These are phyloP conservation scores for Sphecodes monilicornis DNA, from an alignment of 2,888 invertebrate species.

Conservation along the genomic window DNA sequence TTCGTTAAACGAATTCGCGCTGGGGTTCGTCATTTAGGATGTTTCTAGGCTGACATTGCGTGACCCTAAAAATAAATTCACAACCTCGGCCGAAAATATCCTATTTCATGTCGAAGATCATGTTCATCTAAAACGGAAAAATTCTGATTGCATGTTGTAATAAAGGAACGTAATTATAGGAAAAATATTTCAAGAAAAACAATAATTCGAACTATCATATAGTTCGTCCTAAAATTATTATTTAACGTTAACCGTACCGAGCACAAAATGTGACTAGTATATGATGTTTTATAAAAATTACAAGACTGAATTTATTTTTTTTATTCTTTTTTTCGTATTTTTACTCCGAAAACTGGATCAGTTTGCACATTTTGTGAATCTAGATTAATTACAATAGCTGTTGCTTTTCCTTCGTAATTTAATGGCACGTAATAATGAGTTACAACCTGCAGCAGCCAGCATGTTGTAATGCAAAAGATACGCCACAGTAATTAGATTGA, in stretches of 20 bases:
- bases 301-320: too few species aligned
- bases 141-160: too few species aligned
- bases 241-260: too few species aligned
- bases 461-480: not conserved
- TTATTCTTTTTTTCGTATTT: too few species aligned
- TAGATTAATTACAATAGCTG: not conserved
- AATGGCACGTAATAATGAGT: constrained; percentile 9
- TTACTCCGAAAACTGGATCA: not conserved
- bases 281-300: too few species aligned
- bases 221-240: too few species aligned
- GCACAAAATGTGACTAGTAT: too few species aligned
- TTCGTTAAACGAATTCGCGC: constrained; percentile 73
- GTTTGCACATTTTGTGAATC: not conserved
- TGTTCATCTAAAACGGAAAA: not conserved
- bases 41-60: constrained; percentile 6
- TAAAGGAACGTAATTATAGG: too few species aligned
- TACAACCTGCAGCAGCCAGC: not conserved
- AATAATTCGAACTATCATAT: too few species aligned
- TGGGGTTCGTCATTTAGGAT: constrained; percentile 44
- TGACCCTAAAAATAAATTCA: not conserved
- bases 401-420: not conserved
- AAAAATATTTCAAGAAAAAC: too few species aligned
- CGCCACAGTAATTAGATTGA: constrained; percentile 10
- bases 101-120: not conserved
- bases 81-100: not conserved